Base-by-base conservation (phyloP, 2,797 vertebrate species). In the Melanotaenia boesemani region DNA sequence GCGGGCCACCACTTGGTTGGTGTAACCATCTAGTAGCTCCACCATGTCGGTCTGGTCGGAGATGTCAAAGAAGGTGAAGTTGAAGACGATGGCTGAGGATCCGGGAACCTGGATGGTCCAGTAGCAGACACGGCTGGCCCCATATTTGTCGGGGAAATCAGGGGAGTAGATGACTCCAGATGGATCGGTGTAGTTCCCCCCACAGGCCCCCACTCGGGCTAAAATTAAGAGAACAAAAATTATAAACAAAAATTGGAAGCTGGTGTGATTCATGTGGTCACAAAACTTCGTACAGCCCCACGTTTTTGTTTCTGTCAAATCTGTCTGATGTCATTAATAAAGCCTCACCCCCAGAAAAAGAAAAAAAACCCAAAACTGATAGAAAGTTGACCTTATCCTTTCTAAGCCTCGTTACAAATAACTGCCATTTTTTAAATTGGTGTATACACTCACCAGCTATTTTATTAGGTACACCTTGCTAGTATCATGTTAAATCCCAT, bases 31-130 rank as follows among this genome's bases (percentile, higher is more conserved):
- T 86, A 98, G 90, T 32, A 99, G 92, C 87, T 99, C 98, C 88
- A 98, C 97, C 97, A 98, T 98, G 89, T 99, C 98, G 0, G 95
- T 94, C 46, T 97, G 96, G 81, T 99, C 96, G 44, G 96, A 96
- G 83, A 99, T 97, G 93, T 97, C 96, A 63, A 99, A 99, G 72
- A 97, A 96, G 81, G 96, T 96, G 91, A 99, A 99, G 92, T 91
- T 97, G 93, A 99, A 98, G 74, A 95, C 93, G 86, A 99, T 95
- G 80, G 80, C 92, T 0, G 94, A 94, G 26, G 97, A 93, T 36
- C 97, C 97, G 0, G 96, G 94, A n/a, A 98, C 94, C 74, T 96
- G 96, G 71, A 99, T 93, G 66, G 98, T 98, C 98, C 98, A 99
- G 86, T 99, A 99, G 88, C 98, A 99, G 72, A 96, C 97, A 13